A percentile compares a stretch with the other conserved stretches of the same genome.
Conservation (phyloP, 2,797 vertebrate genomes). For the Eleutherodactylus coqui region DNA sequence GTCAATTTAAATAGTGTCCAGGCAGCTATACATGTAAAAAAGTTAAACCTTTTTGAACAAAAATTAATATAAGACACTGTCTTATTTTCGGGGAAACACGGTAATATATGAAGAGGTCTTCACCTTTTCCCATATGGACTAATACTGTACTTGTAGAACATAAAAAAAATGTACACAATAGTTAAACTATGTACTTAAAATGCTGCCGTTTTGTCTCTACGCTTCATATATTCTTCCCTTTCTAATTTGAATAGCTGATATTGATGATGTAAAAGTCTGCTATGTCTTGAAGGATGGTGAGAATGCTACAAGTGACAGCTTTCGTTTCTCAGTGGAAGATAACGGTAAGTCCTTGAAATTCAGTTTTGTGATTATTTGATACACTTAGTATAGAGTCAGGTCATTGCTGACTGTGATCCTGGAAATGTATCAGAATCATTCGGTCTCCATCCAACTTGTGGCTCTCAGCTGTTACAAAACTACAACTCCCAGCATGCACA, state of each 20-base stretch:
- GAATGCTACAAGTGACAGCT: slow-evolving; percentile 83
- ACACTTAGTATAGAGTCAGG: background rate
- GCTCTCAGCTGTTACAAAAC: background rate
- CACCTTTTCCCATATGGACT: background rate
- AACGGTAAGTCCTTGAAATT: slow-evolving; percentile 75
- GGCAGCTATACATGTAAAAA: too few relatives aligned
- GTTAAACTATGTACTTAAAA: background rate
- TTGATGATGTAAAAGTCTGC: slow-evolving; percentile 86
- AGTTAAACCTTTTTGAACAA: too few relatives aligned
- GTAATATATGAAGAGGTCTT: too few relatives aligned
- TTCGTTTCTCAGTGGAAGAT: slow-evolving; percentile 89
- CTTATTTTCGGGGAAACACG: too few relatives aligned
- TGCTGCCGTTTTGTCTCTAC: background rate
- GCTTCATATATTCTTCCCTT: background rate
- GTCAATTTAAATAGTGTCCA: too few relatives aligned
- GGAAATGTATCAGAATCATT: background rate
- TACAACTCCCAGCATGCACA: background rate
- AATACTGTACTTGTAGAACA: too few relatives aligned
- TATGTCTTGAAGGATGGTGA: slow-evolving; percentile 82
- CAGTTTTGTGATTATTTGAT: background rate
- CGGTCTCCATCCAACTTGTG: background rate
- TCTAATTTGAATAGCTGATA: slow-evolving; percentile 77
- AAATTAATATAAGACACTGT: too few relatives aligned
- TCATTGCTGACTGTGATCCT: background rate
- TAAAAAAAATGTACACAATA: background rate